Conservation (phyloP, 2,797 vertebrate genomes). For the Micropoecilia bifurca region DNA sequence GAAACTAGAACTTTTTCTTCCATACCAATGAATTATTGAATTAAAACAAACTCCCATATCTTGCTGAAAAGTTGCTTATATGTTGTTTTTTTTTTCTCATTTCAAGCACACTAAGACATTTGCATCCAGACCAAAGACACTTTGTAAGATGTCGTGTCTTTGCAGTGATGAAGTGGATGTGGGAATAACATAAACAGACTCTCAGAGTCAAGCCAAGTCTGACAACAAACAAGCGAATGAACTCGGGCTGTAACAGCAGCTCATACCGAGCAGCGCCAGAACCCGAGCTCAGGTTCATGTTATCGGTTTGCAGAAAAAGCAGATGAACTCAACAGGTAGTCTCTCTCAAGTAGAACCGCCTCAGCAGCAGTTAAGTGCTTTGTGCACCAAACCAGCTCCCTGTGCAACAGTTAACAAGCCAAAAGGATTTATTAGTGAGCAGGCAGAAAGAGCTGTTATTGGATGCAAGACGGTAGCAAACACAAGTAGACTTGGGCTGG, state of each 20-base stretch:
- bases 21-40: too few relatives aligned
- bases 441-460: slow-evolving; percentile 55
- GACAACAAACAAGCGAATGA: neutral
- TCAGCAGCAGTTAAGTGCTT: slow-evolving; percentile 43
- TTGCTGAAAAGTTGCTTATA: too few relatives aligned
- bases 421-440: slow-evolving; percentile 68
- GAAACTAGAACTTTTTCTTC: too few relatives aligned
- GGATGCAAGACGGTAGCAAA: slow-evolving; percentile 58
- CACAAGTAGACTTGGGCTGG: slow-evolving; percentile 49
- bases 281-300: neutral
- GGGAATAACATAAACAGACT: neutral
- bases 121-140: too few relatives aligned
- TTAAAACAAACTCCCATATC: too few relatives aligned
- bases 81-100: too few relatives aligned
- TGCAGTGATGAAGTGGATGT: neutral
- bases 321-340: slow-evolving; percentile 8
- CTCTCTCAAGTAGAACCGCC: slow-evolving; percentile 18
- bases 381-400: slow-evolving; percentile 48
- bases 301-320: slow-evolving; percentile 3
- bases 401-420: slow-evolving; percentile 59
- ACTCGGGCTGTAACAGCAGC: neutral
- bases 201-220: neutral
- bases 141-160: too few relatives aligned
- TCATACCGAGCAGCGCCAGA: neutral
- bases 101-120: too few relatives aligned